phyloP scores from a whole-genome alignment of 2,888 invertebrate genomes.

The Spodoptera exigua region DNA sequence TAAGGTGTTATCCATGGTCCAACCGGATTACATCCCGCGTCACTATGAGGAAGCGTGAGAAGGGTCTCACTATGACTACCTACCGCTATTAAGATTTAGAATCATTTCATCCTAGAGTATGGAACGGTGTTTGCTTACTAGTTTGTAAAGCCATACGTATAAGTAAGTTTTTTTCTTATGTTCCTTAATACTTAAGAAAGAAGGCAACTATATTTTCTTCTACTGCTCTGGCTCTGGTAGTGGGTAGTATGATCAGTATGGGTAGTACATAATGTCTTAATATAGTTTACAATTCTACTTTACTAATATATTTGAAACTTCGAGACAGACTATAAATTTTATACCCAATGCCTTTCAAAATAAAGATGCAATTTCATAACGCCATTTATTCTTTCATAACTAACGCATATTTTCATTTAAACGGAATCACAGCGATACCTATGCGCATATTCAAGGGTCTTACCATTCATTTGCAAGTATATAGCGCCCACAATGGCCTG shows the following conservation, averaged over 20 bases:
- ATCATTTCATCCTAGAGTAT: constrained; percentile 44
- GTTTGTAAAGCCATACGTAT: not conserved
- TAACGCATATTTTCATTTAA: not conserved
- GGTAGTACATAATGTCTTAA: too few relatives aligned
- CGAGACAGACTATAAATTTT: too few relatives aligned
- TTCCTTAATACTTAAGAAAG: too few relatives aligned
- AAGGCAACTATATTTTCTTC: too few relatives aligned
- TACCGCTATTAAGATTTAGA: constrained; percentile 26
- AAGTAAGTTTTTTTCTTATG: too few relatives aligned
- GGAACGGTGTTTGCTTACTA: constrained; percentile 20
- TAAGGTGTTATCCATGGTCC: constrained; percentile 55
- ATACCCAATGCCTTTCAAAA: not conserved
- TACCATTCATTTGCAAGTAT: constrained; percentile 42
- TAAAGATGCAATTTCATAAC: constrained; percentile 34
- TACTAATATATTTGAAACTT: too few relatives aligned
- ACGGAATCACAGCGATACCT: constrained; percentile 41
- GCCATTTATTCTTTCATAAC: constrained; percentile 39
- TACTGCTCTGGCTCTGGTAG: too few relatives aligned
- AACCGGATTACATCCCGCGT: constrained; percentile 43
- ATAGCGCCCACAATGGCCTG: constrained; percentile 34
- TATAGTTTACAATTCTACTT: too few relatives aligned
- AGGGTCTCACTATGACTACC: constrained; percentile 42
- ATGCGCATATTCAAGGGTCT: constrained; percentile 48
- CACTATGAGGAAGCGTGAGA: constrained; percentile 54
- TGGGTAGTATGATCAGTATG: too few relatives aligned